Evolutionary conservation across 2,113 vertebrate genomes (phyloP), one percentile per base, ranked within the genome.

Genomic region (Lethenteron camtschaticum): DNA sequence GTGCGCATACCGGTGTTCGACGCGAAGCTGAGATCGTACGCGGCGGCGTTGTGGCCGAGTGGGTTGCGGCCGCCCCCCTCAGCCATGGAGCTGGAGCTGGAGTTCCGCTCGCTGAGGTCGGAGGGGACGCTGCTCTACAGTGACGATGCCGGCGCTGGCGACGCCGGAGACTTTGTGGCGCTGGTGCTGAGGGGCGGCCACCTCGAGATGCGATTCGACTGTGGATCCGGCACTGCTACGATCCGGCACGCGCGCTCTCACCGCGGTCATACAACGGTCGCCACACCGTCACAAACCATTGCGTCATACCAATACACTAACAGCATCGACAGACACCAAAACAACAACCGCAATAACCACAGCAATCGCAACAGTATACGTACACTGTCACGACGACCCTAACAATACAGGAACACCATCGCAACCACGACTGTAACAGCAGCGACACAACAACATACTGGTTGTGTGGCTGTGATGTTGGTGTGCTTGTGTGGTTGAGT

Each of bases 141-240:
- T 69, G 86, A 89, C 0, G 91, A 99, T n/a, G 77, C 77, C 0
- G 76, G 72, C 77, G 96, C 88, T 72, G 85, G 81, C 57, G 94
- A 99, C 74, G 24, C 24, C 24, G 24, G 24, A 41, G 24, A 41
- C 24, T 96, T 95, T 75, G 77, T 96, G 73, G 85, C 89, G 56
- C 79, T 99, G 75, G 85, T 72, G 71, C 75, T 96, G 78, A 82
- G 79, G 68, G 79, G 78, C 57, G 78, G 86, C 77, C 84, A 85
- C 0, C 81, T 96, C 75, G 89, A 95, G 75, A 88, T 96, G 80
- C 84, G 86, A 74, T 99, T 97, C 10, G 90, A 99, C 81, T 99
- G 94, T 9, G 91, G 94, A 69, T 95, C 94, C 6, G 94, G 91
- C 68, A 85, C 82, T 0, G 81, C 86, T 8, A 70, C 85, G 2